phyloP scores from a whole-genome alignment of 2,113 vertebrate species.

The Caranx melampygus region DNA sequence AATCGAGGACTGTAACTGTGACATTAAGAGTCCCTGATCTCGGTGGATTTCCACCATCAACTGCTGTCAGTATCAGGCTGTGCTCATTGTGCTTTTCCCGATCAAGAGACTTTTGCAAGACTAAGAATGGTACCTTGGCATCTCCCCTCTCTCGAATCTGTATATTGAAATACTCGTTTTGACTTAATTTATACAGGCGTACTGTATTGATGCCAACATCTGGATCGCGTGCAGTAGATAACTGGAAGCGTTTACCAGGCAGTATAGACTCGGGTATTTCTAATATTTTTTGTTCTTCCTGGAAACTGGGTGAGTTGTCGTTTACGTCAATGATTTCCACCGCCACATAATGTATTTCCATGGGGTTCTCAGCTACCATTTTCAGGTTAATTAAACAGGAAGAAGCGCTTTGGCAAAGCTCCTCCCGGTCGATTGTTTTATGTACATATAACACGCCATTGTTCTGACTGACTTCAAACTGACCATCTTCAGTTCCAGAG shows the following conservation, averaged over 20 bases:
- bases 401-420: conserved; percentile 61
- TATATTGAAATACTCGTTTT: conserved; percentile 74
- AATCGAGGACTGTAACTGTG: conserved; percentile 74
- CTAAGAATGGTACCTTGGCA: conserved; percentile 73
- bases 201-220: conserved; percentile 68
- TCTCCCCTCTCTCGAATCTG: conserved; percentile 71
- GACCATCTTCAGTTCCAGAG: conserved; percentile 62
- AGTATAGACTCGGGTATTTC: conserved; percentile 63
- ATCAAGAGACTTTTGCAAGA: conserved; percentile 77
- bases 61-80: conserved; percentile 65
- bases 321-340: conserved; percentile 78
- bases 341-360: conserved; percentile 79
- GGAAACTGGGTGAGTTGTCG: conserved; percentile 74
- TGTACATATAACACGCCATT: conserved; percentile 74
- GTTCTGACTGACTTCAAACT: conserved; percentile 74
- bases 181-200: conserved; percentile 71
- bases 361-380: conserved; percentile 74
- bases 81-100: conserved; percentile 66
- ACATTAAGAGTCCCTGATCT: conserved; percentile 71
- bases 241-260: conserved; percentile 63
- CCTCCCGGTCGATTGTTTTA: conserved; percentile 75
- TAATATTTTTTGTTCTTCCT: conserved; percentile 61
- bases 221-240: conserved; percentile 67
- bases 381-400: conserved; percentile 74
- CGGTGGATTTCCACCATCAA: conserved; percentile 76